Evolutionary conservation across 92 coral and sea anemone species (phyloP), one percentile per base, ranked within the genome.

Genomic region (Anthopleura xanthogrammica): DNA sequence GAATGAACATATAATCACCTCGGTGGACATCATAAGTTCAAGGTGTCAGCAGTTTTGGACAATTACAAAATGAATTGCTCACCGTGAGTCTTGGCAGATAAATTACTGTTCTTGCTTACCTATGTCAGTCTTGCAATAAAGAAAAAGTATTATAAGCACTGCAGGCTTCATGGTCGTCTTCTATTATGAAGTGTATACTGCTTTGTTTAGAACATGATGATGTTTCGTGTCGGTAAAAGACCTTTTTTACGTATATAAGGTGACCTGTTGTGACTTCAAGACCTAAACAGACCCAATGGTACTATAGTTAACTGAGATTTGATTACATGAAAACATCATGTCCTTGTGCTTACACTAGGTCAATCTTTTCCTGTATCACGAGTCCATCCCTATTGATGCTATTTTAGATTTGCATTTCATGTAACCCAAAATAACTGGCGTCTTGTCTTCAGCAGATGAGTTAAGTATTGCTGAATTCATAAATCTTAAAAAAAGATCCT

Each of bases 301-400:
- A 20, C 13, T 23, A 62, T 20, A 20, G 70, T 23, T n/a, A n/a
- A 62, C 70, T 8, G 14, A 62, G 70, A 62, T 62, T 62, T 62
- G 70, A n/a, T 62, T 62, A 62, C 70, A 62, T 62, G 70, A 14
- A 60, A 62, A 62, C 70, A 62, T 62, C 29, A 62, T 62, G 70
- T 62, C 19, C 64, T 29, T 29, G 64, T 5, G 64, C 64, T 58
- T 46, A 46, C 64, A 58, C 19, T 5, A 58, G 64, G 64, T 16
- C 64, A 19, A 12, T 16, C 6, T 58, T 58, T 54, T 1, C 54
- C 16, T 54, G 14, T 13, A 54, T 9, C 58, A 54, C 3, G 11
- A 54, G 58, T 14, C 58, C 58, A 14, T 54, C 14, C 11, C 7
- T 54, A 3, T 13, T 54, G 58, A 8, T 12, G 58, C 0, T 11